Evolutionary conservation across 2,888 invertebrate genomes (phyloP), one percentile per base, ranked within the genome.

Genomic region (Hypomecis punctinalis): DNA sequence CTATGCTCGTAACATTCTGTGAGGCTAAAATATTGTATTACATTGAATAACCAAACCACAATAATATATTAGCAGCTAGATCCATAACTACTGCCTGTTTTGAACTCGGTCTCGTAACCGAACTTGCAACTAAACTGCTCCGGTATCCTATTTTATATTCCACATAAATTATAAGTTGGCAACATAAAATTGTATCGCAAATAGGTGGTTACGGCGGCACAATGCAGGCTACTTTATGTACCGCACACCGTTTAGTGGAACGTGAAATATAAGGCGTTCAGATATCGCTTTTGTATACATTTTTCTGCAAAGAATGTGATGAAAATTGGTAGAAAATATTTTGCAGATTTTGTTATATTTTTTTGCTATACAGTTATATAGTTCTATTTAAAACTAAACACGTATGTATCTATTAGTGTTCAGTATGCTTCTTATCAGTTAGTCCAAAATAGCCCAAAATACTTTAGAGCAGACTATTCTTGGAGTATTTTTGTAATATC

Each of bases 101-200:
- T 36, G 6, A 57, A 52, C 52, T 52, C 39, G 40, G 13, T 56
- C 51, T 40, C 42, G 51, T 45, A 56, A 53, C 56, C 61, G 53
- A 69, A 67, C 37, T 54, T 39, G 56, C 40, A 45, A 54, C 49
- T 66, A 60, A 62, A 48, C 58, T 67, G 54, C 63, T 61, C 53
- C 63, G 52, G 56, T 52, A 39, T 55, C 57, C 67, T 66, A 61
- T 67, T 72, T 70, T 67, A 63, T 68, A 67, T 71, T 68, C 71
- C 61, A 71, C 69, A 73, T 71, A 73, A 71, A 71, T 73, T 69
- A 73, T 66, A 70, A 69, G 66, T 69, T 71, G 67, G 67, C 66
- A 56, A 60, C 68, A 61, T 58, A 63, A 69, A 73, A 73, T 71
- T 64, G 68, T 67, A 68, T 69, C 65, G 63, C 61, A 72, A 72